phyloP scores from a whole-genome alignment of 2,797 vertebrate genomes.

The Anabacerthia variegaticeps region DNA sequence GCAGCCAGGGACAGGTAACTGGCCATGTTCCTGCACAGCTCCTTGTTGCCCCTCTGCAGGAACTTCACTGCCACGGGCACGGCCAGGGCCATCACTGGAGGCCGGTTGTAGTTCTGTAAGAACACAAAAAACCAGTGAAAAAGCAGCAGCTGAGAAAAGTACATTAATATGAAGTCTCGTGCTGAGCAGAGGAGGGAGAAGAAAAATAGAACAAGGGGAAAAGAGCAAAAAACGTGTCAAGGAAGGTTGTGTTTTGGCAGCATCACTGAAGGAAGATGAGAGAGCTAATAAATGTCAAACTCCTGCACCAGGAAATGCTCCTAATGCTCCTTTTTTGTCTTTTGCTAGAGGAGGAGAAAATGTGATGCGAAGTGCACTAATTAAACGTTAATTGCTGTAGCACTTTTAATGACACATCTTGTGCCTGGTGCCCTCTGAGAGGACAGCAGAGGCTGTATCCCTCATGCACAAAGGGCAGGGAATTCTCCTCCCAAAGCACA shows the following conservation, averaged over 20 bases:
- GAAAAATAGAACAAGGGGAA: neutral
- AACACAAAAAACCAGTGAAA: neutral
- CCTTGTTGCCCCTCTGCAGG: constrained; percentile 88
- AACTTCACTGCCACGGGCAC: constrained; percentile 93
- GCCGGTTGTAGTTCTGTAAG: constrained; percentile 89
- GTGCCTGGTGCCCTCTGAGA: neutral
- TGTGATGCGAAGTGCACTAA: neutral
- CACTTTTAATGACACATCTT: neutral
- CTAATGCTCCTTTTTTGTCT: neutral
- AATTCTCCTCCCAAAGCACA: neutral
- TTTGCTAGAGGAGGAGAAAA: neutral
- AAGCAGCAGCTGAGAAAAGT: neutral
- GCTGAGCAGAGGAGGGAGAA: neutral
- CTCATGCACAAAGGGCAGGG: neutral
- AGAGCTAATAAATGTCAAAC: neutral
- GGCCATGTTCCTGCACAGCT: constrained; percentile 93
- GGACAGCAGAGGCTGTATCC: neutral
- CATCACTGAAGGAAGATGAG: neutral
- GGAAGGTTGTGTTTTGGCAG: neutral
- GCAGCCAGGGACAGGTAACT: constrained; percentile 93
- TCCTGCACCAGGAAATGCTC: neutral
- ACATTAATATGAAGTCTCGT: neutral
- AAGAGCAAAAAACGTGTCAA: accelerated
- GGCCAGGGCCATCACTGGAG: constrained; percentile 89
- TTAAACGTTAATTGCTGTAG: neutral